These are phyloP conservation scores for Crambe crambe DNA, from an alignment of 37 sponge, comb jelly and placozoan species.

Conservation along the genomic window DNA sequence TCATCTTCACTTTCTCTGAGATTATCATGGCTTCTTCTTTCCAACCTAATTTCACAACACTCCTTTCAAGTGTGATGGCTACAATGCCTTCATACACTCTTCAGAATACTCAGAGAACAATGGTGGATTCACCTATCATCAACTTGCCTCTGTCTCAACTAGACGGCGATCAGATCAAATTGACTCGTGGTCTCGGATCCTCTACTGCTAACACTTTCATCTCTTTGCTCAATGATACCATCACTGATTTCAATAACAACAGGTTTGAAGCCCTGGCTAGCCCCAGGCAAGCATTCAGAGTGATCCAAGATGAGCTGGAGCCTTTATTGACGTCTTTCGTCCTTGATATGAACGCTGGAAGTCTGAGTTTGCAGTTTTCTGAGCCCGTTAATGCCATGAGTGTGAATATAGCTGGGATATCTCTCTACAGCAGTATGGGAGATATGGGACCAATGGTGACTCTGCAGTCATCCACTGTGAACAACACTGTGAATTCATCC, in stretches of 20 bases:
- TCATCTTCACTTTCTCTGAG: conserved; percentile 83
- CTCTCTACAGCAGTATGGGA: conserved; percentile 11
- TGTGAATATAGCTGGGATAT: conserved; percentile 36
- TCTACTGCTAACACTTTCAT: conserved; percentile 60
- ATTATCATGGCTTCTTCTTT: conserved; percentile 56
- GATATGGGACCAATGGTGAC: conserved; percentile 16
- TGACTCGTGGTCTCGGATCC: conserved; percentile 57
- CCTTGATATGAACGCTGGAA: conserved; percentile 68
- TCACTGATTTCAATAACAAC: conserved; percentile 68
- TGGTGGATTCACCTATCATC: conserved; percentile 12
- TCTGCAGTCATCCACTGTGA: conserved; percentile 35
- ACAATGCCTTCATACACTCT: conserved; percentile 49
- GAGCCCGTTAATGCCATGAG: conserved; percentile 56
- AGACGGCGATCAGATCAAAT: conserved; percentile 75
- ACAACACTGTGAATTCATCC: conserved; percentile 29
- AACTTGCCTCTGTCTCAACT: conserved; percentile 50
- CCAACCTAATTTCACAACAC: conserved; percentile 25
- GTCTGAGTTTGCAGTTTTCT: conserved; percentile 68
- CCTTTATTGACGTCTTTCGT: conserved; percentile 52
- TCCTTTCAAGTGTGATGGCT: conserved; percentile 5
- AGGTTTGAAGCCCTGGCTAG: conserved; percentile 15
- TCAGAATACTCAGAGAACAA: conserved; percentile 18
- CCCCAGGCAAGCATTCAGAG: conserved; percentile 42
- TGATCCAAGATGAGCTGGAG: conserved; percentile 54
- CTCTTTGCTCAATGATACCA: conserved; percentile 22